Evolutionary conservation across 2,888 invertebrate genomes (phyloP), one percentile per base, ranked within the genome.

Genomic region (Polymixis lichenea): DNA sequence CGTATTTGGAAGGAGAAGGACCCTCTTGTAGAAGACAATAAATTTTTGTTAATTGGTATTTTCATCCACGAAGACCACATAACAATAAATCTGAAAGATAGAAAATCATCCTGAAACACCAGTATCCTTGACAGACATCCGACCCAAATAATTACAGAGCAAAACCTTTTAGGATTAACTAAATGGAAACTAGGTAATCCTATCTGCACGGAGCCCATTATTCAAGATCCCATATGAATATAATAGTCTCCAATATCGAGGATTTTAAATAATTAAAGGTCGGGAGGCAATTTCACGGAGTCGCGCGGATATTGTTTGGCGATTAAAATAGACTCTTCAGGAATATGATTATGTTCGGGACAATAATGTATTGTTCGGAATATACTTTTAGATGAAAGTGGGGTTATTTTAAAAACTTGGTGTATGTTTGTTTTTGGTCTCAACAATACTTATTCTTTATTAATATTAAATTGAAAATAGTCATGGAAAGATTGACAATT

Each of bases 151-250:
- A 67, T 74, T 61, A 65, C 51, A 43, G 25, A 46, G 67, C 25
- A 75, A 49, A 74, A 72, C 60, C 77, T 72, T 70, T 86, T 49
- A 66, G 80, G 86, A 83, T 87, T 84, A 85, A 65, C 75, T 83
- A 84, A 83, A 87, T 85, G 85, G 86, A 87, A 86, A 79, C 76
- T 60, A 81, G 72, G 82, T 82, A 79, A 77, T 77, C 80, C 80
- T 78, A 71, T 76, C 78, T 70, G 76, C 77, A 78, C 72, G 68
- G 62, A 80, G 80, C 78, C 75, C 77, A 80, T 87, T 86, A 86
- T 86, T 86, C 70, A 83, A 72, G 78, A 77, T 78, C 80, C 72
- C 79, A 60, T 77, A 83, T 85, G 80, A 81, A 64, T 71, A 77
- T 85, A 72, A 81, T 82, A 72, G 70, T 32, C 56, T 68, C 72